Base-by-base conservation (phyloP, 2,113 vertebrate species). In the Triplophysa siluroides region DNA sequence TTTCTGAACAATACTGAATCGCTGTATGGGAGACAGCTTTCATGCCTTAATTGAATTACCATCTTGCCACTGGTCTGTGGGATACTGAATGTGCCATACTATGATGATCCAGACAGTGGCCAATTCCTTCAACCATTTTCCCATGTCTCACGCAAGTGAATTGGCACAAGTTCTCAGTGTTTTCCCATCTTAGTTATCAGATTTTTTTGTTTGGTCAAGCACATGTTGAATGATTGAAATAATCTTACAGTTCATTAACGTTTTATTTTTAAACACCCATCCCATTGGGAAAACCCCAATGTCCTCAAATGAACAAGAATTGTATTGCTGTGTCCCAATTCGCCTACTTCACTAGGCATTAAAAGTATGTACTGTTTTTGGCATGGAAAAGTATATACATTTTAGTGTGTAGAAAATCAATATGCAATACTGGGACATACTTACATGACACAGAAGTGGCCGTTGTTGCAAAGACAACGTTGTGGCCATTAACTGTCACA, bases 21-120 rank as follows among this genome's bases (percentile, higher is more conserved):
- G 67, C 76, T 78, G 78, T 76, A 82, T 72, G 78, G 76, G 76
- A 80, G 74, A 78, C 80, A 78, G 78, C 14, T 45, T 72, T 65
- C 73, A 60, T 16, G 63, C 70, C 85, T 82, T 87, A 87, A 87
- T 86, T 80, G 64, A 86, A 87, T 87, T 86, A 84, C 76, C 68
- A 62, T 83, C 62, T 62, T 81, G 83, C 77, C 79, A 83, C 69
- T 68, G 16, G 81, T 74, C 70, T 84, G 78, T 76, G 78, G 76
- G 86, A 85, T 78, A 78, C 77, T 69, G 73, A 84, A 56, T 68
- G 56, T 79, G 47, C 63, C 43, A 58, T 61, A 54, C 45, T 74
- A 56, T 78, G 78, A 58, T 43, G 70, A 65, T 58, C 23, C 52
- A 70, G 66, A 76, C 67, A 67, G 26, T 64, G 64, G 62, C 54